These are phyloP conservation scores for Bungarus multicinctus DNA, from an alignment of 2,113 vertebrate genomes.

Conservation along the genomic window DNA sequence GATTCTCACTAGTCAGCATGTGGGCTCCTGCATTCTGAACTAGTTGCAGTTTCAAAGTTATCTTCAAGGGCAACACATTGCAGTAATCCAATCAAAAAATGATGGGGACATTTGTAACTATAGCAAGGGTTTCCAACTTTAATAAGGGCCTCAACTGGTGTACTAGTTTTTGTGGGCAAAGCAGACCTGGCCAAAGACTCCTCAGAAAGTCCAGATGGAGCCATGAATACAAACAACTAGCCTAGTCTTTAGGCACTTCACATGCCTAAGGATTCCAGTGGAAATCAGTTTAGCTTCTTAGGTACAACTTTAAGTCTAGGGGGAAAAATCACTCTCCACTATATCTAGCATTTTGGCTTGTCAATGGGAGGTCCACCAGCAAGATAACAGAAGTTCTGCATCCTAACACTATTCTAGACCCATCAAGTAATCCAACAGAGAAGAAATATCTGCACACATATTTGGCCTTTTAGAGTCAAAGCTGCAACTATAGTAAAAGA, in stretches of 20 bases:
- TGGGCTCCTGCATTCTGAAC: background rate
- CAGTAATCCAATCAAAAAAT: background rate
- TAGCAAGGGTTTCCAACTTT: background rate
- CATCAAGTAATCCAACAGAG: background rate
- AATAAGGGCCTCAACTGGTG: background rate
- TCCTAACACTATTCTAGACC: background rate
- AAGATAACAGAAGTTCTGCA: background rate
- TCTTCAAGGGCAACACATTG: background rate
- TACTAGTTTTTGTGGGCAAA: background rate
- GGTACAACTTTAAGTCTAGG: background rate
- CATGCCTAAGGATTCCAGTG: background rate
- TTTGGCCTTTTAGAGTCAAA: background rate
- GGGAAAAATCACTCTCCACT: background rate
- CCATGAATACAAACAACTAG: background rate
- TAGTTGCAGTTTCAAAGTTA: background rate
- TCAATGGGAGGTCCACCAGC: background rate
- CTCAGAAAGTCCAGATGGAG: background rate
- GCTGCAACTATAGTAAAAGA: background rate
- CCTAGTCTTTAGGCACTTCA: background rate
- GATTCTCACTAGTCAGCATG: background rate
- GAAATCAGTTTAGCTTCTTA: background rate
- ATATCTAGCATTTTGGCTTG: background rate
- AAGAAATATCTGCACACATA: background rate
- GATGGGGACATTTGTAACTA: background rate
- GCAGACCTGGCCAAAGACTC: background rate